phyloP scores from a whole-genome alignment of 2,113 vertebrate species.

The Melanotaenia duboulayi region DNA sequence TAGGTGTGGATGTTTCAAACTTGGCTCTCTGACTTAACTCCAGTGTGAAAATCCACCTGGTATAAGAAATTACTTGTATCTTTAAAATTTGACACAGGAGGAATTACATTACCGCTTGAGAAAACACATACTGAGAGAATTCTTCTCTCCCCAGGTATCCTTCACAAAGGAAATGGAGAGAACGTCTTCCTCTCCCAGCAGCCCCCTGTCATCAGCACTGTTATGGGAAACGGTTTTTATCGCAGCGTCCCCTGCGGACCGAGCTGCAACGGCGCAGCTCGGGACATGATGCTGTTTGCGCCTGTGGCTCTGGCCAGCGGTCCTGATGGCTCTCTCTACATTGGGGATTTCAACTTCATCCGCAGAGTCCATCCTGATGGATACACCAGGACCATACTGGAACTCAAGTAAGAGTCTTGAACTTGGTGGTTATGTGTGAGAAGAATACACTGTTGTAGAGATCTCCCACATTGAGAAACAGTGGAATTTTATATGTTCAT shows the following conservation, averaged over 20 bases:
- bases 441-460: background rate
- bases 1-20: background rate
- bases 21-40: background rate
- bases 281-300: constrained; percentile 94
- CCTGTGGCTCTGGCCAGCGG: constrained; percentile 93
- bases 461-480: constrained; percentile 36
- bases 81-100: background rate
- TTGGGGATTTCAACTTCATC: constrained; percentile 98
- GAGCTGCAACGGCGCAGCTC: constrained; percentile 89
- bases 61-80: constrained; percentile 7
- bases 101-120: background rate
- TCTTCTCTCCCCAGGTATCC: constrained; percentile 85
- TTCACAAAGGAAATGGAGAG: constrained; percentile 98
- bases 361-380: constrained; percentile 92
- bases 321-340: constrained; percentile 92
- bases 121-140: background rate
- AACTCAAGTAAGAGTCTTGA: constrained; percentile 88
- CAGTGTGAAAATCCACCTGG: background rate
- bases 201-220: constrained; percentile 91
- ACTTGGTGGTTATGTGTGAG: background rate
- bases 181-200: constrained; percentile 98
- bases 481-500: constrained; percentile 15
- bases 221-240: constrained; percentile 97
- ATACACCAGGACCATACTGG: constrained; percentile 90
- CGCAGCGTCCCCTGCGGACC: constrained; percentile 84